A percentile compares a stretch with the other conserved stretches of the same genome.
Evolutionary conservation across 2,888 invertebrate genomes (phyloP).

Genomic region (Tyria jacobaeae): DNA sequence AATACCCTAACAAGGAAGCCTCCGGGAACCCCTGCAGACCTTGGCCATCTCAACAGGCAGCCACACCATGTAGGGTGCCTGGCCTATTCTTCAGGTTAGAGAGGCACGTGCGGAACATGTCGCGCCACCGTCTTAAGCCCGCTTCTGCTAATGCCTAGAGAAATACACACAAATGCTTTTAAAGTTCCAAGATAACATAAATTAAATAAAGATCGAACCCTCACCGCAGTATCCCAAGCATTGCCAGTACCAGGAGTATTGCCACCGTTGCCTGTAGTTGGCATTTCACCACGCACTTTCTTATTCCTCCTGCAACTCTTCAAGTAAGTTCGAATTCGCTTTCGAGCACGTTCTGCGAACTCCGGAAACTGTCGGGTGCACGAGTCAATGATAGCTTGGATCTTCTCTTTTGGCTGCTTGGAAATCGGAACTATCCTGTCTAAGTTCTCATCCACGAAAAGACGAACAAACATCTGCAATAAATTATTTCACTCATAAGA

Average conservation of each 20-base stretch:
- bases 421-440: constrained; percentile 99
- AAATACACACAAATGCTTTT: background rate
- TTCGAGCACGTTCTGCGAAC: constrained; percentile 97
- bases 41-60: too few species aligned
- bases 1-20: too few species aligned
- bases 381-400: constrained; percentile 98
- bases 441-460: constrained; percentile 98
- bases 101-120: too few species aligned
- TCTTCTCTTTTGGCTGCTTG: constrained; percentile 99
- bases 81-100: too few species aligned
- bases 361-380: constrained; percentile 99
- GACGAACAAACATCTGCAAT: constrained; percentile 97
- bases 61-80: too few species aligned
- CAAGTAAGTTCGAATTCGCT: constrained; percentile 97
- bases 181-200: constrained; percentile 32
- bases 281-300: constrained; percentile 93
- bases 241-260: constrained; percentile 82
- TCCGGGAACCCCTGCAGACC: too few species aligned
- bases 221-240: constrained; percentile 95
- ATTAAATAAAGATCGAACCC: constrained; percentile 80
- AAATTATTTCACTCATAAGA: background rate
- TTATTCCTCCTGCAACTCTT: constrained; percentile 98
- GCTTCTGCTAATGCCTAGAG: too few species aligned
- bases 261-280: constrained; percentile 70
- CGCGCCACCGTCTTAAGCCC: too few species aligned